A percentile compares a stretch with the other conserved stretches of the same genome.
These are phyloP conservation scores for Lytechinus pictus DNA, from an alignment of 35 echinoderm and acorn worm species.

Conservation along the genomic window DNA sequence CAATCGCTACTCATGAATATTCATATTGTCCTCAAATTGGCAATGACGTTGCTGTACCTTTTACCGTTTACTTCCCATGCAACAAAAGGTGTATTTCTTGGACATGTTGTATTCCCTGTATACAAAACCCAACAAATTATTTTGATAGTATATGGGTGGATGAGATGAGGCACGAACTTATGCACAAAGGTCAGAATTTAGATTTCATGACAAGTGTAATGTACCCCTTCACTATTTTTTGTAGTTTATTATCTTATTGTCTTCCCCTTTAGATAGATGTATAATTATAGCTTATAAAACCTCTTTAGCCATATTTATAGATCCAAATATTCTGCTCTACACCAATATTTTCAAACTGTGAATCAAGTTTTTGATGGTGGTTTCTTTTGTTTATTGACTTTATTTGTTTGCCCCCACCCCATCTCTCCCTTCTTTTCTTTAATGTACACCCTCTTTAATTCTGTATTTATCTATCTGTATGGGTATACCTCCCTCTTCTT, in stretches of 20 bases:
- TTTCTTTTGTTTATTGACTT: background rate
- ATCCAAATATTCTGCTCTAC: background rate
- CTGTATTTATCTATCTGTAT: background rate
- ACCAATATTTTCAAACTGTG: background rate
- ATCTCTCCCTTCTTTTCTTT: background rate
- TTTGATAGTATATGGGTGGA: background rate
- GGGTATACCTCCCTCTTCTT: background rate
- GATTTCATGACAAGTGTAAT: slow-evolving; percentile 3
- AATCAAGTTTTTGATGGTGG: background rate
- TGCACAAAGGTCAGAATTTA: background rate
- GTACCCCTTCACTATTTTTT: background rate
- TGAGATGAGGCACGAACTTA: background rate
- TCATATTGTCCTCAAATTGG: background rate
- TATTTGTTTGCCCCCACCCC: background rate
- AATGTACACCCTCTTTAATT: background rate
- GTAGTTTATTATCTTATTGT: background rate
- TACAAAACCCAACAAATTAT: background rate
- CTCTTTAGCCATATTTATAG: background rate
- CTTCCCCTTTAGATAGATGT: background rate
- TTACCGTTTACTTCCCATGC: background rate
- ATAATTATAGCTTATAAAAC: background rate
- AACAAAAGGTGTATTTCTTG: slow-evolving; percentile 7
- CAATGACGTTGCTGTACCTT: background rate
- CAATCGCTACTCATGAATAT: background rate
- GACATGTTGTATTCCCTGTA: background rate